Evolutionary conservation across 2,888 invertebrate genomes (phyloP).

Genomic region (Phalera bucephala): DNA sequence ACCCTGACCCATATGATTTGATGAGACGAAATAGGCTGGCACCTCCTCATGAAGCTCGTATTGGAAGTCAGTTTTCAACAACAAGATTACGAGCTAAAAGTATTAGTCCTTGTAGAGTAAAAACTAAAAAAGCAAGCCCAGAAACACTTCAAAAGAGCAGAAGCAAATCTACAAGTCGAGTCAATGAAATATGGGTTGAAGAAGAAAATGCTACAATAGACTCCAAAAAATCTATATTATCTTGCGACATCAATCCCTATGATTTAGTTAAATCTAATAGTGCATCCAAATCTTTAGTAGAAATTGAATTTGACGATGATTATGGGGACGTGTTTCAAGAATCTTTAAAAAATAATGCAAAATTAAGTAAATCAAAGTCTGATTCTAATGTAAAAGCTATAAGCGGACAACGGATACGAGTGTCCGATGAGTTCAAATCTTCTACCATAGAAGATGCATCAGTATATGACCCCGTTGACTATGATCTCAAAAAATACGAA

Average conservation of each 20-base stretch:
- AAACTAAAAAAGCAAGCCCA: slow-evolving; percentile 77
- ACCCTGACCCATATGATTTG: slow-evolving; percentile 90
- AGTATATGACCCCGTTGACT: slow-evolving; percentile 74
- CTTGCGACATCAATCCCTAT: slow-evolving; percentile 93
- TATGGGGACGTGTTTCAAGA: slow-evolving; percentile 69
- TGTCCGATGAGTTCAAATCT: slow-evolving; percentile 80
- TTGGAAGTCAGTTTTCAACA: slow-evolving; percentile 77
- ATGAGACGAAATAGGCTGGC: slow-evolving; percentile 90
- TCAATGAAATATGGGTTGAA: slow-evolving; percentile 74
- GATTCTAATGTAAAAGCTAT: slow-evolving; percentile 85
- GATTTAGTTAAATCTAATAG: slow-evolving; percentile 86
- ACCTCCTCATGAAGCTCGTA: slow-evolving; percentile 84
- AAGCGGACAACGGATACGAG: slow-evolving; percentile 86
- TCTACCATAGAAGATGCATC: slow-evolving; percentile 64
- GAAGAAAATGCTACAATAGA: slow-evolving; percentile 57
- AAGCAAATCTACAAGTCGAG: slow-evolving; percentile 76
- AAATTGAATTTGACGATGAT: slow-evolving; percentile 81
- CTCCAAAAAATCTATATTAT: slow-evolving; percentile 87
- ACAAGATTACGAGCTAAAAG: slow-evolving; percentile 80
- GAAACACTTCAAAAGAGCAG: slow-evolving; percentile 66
- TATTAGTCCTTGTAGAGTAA: slow-evolving; percentile 81
- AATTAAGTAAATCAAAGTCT: slow-evolving; percentile 56
- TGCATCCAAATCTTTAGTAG: slow-evolving; percentile 71
- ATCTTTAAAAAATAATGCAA: slow-evolving; percentile 58
- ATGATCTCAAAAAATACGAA: slow-evolving; percentile 74